Evolutionary conservation across 2,797 vertebrate genomes (phyloP), one percentile per base, ranked within the genome.

Genomic region (Manis pentadactyla): DNA sequence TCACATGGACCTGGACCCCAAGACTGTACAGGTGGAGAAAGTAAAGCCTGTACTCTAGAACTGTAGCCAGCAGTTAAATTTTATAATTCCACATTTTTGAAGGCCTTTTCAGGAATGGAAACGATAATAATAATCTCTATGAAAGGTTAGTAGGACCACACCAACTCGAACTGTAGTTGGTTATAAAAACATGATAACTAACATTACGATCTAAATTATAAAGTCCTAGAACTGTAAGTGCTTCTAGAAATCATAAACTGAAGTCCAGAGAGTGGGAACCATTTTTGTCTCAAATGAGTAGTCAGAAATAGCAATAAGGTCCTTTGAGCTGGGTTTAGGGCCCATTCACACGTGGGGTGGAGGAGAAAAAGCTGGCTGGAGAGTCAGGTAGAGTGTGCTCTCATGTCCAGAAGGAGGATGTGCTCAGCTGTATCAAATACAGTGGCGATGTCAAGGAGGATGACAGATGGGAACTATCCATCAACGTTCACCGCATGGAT

Each of bases 251-350:
- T 55, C 77, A 81, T 55, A 71, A 91, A 71, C 2, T 37, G 19
- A 75, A 88, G 34, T 73, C 31, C 21, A 51, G 63, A 86, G 39
- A 57, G 14, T 79, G 27, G 59, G 90, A 59, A 49, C 2, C 5
- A 82, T 87, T 78, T 87, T 94, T 92, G 15, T 86, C 73, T 39
- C 89, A 63, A 81, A 14, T 39, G 46, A 90, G 31, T 21, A 29
- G 8, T 37, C 29, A 64, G 21, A 89, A 82, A 57, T 79, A 42
- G 10, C 59, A 77, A 55, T 73, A 17, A 11, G 19, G 14, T 27
- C 55, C 31, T 68, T 25, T 21, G n/a, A 93, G 37, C 7, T 66
- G 61, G 46, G 9, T 82, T 94, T 11, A 57, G 18, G 79, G 59
- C 6, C 49, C 21, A 73, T 71, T 61, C 86, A 25, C 49, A 55